These are phyloP conservation scores for Drosophila kanekoi DNA, from an alignment of 2,888 invertebrate species.

Conservation along the genomic window DNA sequence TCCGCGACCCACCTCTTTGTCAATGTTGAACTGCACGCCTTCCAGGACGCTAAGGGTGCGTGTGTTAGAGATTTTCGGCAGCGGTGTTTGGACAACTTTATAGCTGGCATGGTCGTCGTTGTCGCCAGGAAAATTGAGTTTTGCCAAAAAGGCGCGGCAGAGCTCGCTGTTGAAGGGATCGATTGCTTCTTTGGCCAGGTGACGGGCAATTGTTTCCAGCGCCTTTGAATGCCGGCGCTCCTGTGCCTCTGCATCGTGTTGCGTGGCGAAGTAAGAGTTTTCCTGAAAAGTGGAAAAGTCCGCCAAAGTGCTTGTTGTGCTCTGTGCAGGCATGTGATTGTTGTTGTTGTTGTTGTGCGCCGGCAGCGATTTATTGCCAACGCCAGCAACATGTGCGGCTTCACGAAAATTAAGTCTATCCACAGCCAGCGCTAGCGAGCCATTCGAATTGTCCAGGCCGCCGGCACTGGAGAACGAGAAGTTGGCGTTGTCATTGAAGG, in stretches of 20 bases:
- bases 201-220: constrained; percentile 82
- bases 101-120: constrained; percentile 87
- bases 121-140: constrained; percentile 90
- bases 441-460: constrained; percentile 82
- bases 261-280: constrained; percentile 85
- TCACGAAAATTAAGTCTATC: constrained; percentile 82
- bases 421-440: constrained; percentile 81
- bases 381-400: constrained; percentile 44
- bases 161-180: constrained; percentile 94
- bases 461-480: constrained; percentile 83
- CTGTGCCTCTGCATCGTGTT: constrained; percentile 83
- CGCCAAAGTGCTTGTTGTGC: constrained; percentile 62
- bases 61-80: constrained; percentile 87
- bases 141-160: constrained; percentile 89
- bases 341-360: constrained; percentile 59
- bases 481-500: constrained; percentile 82
- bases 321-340: constrained; percentile 38
- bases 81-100: constrained; percentile 86
- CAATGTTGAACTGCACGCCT: constrained; percentile 87
- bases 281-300: constrained; percentile 85
- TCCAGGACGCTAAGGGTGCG: constrained; percentile 86
- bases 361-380: constrained; percentile 39
- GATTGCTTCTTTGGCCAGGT: constrained; percentile 85
- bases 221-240: constrained; percentile 84
- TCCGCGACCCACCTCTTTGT: constrained; percentile 93